Conservation (phyloP, 1,140 invertebrate species). For the Zaprionus africanus region DNA sequence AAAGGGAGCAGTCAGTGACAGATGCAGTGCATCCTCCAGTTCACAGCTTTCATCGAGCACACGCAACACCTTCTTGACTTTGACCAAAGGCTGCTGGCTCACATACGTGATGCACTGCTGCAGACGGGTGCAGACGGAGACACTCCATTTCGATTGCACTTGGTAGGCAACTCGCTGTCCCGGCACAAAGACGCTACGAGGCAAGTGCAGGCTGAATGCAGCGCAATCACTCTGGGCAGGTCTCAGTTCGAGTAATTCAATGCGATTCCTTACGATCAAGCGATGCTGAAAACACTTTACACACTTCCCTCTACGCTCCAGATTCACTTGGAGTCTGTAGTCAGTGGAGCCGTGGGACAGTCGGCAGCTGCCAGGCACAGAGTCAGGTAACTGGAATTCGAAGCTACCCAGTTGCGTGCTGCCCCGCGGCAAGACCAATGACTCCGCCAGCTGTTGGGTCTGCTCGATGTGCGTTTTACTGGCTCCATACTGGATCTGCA, state of each 20-base stretch:
- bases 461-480: conserved; percentile 37
- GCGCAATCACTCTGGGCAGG: conserved; percentile 18
- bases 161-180: conserved; percentile 56
- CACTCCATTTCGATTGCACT: conserved; percentile 3
- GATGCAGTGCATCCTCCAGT: conserved; percentile 25
- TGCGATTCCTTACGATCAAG: conserved; percentile 45
- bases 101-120: conserved; percentile 49
- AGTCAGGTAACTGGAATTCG: conserved; percentile 44
- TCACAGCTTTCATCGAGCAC: conserved; percentile 34
- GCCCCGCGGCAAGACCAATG: conserved; percentile 26
- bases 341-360: conserved; percentile 45
- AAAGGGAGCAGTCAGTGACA: conserved; percentile 58
- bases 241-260: conserved; percentile 42
- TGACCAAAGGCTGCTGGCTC: conserved; percentile 27
- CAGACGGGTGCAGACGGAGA: conserved; percentile 22
- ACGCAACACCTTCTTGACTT: conserved; percentile 40
- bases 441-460: conserved; percentile 23
- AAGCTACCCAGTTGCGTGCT: conserved; percentile 33
- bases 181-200: conserved; percentile 65
- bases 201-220: conserved; percentile 27
- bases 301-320: conserved; percentile 52
- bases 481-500: conserved; percentile 30
- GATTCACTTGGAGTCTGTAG: conserved; percentile 42
- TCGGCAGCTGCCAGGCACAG: conserved; percentile 59
- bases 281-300: conserved; percentile 59